These are phyloP conservation scores for Muscicapa comitata DNA, from an alignment of 2,797 vertebrate genomes.

Conservation along the genomic window DNA sequence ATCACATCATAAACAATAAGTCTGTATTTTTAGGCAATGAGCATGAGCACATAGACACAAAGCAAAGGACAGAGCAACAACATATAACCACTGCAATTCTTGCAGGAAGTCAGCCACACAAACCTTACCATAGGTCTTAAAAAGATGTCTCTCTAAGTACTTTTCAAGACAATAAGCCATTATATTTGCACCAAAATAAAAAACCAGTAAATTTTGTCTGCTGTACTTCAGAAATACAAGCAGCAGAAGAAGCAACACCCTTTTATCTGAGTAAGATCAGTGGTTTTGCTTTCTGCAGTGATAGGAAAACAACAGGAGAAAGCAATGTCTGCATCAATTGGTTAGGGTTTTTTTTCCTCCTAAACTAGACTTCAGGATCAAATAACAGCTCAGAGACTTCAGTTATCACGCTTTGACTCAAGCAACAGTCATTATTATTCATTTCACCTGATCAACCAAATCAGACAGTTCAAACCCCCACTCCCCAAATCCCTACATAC, in stretches of 20 bases:
- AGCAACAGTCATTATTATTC: not conserved
- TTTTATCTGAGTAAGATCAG: not conserved
- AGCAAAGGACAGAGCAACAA: not conserved
- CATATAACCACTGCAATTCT: not conserved
- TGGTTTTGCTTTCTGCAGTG: not conserved
- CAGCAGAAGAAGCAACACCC: not conserved
- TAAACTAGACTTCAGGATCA: not conserved
- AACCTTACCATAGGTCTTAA: not conserved
- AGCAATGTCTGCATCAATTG: not conserved
- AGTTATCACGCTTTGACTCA: not conserved
- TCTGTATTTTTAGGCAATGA: not conserved
- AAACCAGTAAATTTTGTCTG: not conserved
- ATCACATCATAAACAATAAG: not conserved
- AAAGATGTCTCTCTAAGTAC: not conserved
- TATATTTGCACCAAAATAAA: not conserved
- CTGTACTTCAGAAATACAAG: not conserved
- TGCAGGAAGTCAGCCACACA: not conserved
- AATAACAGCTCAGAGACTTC: not conserved
- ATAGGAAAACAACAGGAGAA: not conserved
- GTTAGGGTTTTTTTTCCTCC: not conserved
- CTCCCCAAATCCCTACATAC: conserved; percentile 51
- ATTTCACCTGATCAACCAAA: not conserved
- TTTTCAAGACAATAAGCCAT: not conserved
- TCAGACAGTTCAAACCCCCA: not conserved
- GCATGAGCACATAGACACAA: not conserved